phyloP scores from a whole-genome alignment of 2,797 vertebrate genomes.

The Crenuchus spilurus region DNA sequence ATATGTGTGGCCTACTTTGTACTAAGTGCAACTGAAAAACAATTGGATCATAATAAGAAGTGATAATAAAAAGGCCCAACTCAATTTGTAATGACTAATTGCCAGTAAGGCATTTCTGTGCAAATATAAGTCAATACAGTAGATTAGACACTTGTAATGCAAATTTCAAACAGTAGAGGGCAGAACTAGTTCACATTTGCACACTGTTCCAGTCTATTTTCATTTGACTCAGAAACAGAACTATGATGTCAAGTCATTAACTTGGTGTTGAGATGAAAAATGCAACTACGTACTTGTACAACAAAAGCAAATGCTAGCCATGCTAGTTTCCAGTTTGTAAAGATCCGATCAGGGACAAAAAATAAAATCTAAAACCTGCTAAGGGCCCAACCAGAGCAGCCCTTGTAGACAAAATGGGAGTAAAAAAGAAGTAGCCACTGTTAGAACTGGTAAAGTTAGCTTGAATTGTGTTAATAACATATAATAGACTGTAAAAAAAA shows the following conservation, averaged over 20 bases:
- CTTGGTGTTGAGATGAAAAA: neutral
- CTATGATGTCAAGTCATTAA: neutral
- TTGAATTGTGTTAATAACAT: neutral
- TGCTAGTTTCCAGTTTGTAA: neutral
- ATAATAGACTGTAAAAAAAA: neutral
- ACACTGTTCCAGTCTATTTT: neutral
- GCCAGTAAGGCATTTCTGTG: neutral
- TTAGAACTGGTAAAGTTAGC: too few relatives aligned
- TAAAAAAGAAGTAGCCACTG: neutral
- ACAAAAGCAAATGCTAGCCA: neutral
- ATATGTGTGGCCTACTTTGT: neutral
- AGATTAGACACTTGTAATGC: neutral
- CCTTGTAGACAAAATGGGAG: neutral
- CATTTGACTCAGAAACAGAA: neutral
- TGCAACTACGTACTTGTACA: neutral
- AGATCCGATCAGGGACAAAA: neutral
- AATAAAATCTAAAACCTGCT: neutral
- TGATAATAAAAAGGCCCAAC: too few relatives aligned
- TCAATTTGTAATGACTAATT: too few relatives aligned
- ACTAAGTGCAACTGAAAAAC: neutral
- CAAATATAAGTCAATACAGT: too few relatives aligned
- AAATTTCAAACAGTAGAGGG: neutral
- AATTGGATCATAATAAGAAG: too few relatives aligned
- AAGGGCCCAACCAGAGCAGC: neutral
- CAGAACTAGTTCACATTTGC: neutral